These are phyloP conservation scores for Tetragonisca angustula DNA, from an alignment of 2,888 invertebrate genomes.

Conservation along the genomic window DNA sequence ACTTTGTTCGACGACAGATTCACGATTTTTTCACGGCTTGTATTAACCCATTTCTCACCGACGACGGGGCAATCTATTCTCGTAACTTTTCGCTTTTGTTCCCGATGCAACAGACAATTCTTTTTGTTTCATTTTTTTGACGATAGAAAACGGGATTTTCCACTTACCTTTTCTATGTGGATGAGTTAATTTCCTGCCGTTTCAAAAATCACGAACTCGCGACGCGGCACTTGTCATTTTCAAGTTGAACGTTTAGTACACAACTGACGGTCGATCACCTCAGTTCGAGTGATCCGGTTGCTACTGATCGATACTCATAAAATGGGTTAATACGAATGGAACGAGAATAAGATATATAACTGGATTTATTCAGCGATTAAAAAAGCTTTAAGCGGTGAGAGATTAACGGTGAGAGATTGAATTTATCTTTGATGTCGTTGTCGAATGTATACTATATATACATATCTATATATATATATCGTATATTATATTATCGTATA, in stretches of 20 bases:
- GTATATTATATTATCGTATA: slow-evolving; percentile 23
- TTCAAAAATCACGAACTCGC: too few relatives aligned
- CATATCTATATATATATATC: slow-evolving; percentile 43
- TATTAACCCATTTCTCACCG: slow-evolving; percentile 33
- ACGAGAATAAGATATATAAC: neutral
- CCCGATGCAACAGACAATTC: too few relatives aligned
- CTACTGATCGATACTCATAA: neutral
- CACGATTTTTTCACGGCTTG: neutral
- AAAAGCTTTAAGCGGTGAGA: slow-evolving; percentile 15
- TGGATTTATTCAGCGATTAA: slow-evolving; percentile 34
- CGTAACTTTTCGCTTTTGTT: neutral
- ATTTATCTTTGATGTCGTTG: slow-evolving; percentile 50
- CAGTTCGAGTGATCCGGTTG: neutral
- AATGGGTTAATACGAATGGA: slow-evolving; percentile 35
- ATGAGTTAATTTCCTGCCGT: neutral
- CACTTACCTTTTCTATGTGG: neutral
- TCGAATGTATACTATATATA: slow-evolving; percentile 57
- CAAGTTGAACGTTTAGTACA: too few relatives aligned
- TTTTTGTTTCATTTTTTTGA: neutral
- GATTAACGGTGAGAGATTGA: slow-evolving; percentile 41
- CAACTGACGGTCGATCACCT: too few relatives aligned
- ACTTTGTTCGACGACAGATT: neutral
- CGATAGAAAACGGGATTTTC: too few relatives aligned
- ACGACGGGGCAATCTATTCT: neutral
- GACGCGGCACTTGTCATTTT: too few relatives aligned